Base-by-base conservation (phyloP, 1,140 invertebrate genomes). In the Meloidogyne hapla region DNA sequence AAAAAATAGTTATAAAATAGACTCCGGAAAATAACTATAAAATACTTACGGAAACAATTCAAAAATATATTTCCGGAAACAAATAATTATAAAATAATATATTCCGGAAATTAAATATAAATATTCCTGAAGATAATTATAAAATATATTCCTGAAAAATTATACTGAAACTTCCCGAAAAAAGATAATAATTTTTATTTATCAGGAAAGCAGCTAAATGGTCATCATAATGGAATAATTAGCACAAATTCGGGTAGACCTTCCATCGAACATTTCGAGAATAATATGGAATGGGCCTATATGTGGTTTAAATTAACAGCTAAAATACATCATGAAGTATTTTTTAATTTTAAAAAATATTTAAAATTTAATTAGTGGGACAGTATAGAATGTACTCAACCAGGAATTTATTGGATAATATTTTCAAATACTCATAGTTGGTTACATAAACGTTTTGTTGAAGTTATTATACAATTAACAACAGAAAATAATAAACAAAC, bases 261-360 rank as follows among this genome's bases (percentile, higher is more conserved):
- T n/a, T 56, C 48, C n/a, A 68, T 80, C 15, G 83, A 83, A 62
- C 67, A 38, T 21, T 56, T 76, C n/a, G 71, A 83, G 2, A 38
- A 61, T 0, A 64, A 74, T 23, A 42, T 61, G 9, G 84, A 85
- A 67, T 85, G 85, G 85, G 79, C 83, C 13, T 85, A 87, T 72
- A 86, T 86, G 10, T 87, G 77, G 76, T 62, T 86, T 10, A 86
- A 86, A 76, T 69, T 86, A 21, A 77, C 82, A 4, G 85, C 85
- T 2, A 84, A 83, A 77, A 61, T 86, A 5, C 83, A 85, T 15
- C 85, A 87, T 70, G 85, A 86, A 70, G 71, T 63, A 33, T 56
- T n/a, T 6, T 23, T 48, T 48, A 3, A 18, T n/a, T 42, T 42
- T 42, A 33, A 33, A 33, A 33, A 33, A 33, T 33, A 15, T 18